Evolutionary conservation across 2,888 invertebrate species (phyloP), one percentile per base, ranked within the genome.

Genomic region (Tipula unca): DNA sequence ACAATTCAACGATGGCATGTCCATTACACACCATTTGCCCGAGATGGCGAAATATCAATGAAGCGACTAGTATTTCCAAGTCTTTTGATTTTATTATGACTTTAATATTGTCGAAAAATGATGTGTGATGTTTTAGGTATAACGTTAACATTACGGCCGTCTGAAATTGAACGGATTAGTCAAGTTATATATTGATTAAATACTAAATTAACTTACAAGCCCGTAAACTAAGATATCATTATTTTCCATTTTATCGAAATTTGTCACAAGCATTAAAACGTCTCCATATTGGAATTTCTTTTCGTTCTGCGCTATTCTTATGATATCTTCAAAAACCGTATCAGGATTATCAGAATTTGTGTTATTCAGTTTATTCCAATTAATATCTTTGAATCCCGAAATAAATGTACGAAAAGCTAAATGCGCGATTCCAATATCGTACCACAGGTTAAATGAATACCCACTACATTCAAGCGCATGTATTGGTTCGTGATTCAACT

Each of bases 1-100:
- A 36, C n/a, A 48, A 54, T 13, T 87, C 48, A 88, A 87, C 92
- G 86, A 93, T 92, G 0, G 95, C 94, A 89, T 96, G 95, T 0
- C 94, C 97, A 89, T 97, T 97, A 39, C 86, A 87, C 88, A 96
- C 93, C 85, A 97, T 92, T 90, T 98, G 98, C 0, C 95, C 94
- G 85, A 96, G 93, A 88, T 95, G 95, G 35, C 95, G 93, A 85
- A 97, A 91, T 42, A 98, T 90, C 5, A 95, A 89, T 0, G 94
- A 93, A 0, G 95, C 95, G 25, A 95, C 90, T 87, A 93, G 92
- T 85, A 93, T 29, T 13, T 92, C 89, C 90, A 91, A 90, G 86
- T 93, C 90, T 0, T 86, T 85, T 0, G 87, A 86, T 1, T 90
- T 88, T 1, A 91, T 89, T 29, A 91, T 87, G 17, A 86, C 32